Evolutionary conservation across 2,888 invertebrate species (phyloP).

Genomic region (Parelbella ahira): DNA sequence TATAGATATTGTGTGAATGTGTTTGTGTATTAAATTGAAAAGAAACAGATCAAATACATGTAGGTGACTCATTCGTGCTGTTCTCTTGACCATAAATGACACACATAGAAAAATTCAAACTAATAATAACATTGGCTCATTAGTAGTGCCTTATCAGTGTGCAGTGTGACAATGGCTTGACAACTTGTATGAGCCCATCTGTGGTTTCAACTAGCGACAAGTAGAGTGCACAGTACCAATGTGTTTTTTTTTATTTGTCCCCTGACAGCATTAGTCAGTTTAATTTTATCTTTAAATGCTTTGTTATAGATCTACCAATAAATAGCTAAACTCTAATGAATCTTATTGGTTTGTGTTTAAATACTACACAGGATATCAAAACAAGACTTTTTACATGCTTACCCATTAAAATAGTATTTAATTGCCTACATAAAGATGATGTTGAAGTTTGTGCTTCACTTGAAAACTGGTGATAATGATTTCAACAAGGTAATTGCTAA

Average conservation of each 20-base stretch:
- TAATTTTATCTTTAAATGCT: too few species aligned
- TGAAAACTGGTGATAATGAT: conserved; percentile 1
- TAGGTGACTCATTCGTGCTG: conserved; percentile 11
- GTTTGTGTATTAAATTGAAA: not conserved
- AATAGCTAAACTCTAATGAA: too few species aligned
- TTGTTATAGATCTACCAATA: too few species aligned
- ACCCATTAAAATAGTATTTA: not conserved
- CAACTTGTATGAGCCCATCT: conserved; percentile 5
- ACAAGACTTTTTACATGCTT: not conserved
- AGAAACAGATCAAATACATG: not conserved
- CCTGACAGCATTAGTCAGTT: too few species aligned
- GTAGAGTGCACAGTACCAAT: too few species aligned
- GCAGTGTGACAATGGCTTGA: too few species aligned
- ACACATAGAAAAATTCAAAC: conserved; percentile 14
- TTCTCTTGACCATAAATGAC: conserved; percentile 24
- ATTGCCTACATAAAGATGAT: too few species aligned
- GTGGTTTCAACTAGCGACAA: too few species aligned
- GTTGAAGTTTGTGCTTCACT: not conserved
- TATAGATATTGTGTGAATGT: too few species aligned
- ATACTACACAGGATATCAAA: too few species aligned
- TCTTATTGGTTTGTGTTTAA: too few species aligned
- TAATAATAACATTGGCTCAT: conserved; percentile 15
- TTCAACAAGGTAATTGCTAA: conserved; percentile 2
- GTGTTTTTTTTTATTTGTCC: not conserved
- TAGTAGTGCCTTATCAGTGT: conserved; percentile 29